Conservation (phyloP, 2,888 invertebrate genomes). For the Polydrusus tereticollis region DNA sequence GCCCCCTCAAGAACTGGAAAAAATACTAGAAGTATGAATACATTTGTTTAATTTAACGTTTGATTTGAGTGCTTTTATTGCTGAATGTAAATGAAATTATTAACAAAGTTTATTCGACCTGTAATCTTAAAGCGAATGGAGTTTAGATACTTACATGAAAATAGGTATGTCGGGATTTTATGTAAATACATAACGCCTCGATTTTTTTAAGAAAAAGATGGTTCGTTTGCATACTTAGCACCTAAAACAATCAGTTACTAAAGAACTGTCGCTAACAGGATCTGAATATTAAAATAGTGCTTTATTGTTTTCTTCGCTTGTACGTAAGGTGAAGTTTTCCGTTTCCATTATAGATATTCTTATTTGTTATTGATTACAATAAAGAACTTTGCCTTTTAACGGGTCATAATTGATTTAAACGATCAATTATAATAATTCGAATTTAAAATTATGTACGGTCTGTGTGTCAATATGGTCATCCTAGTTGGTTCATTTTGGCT, state of each 20-base stretch:
- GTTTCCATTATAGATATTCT: constrained; percentile 15
- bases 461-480: constrained; percentile 27
- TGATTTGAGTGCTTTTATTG: too few species aligned
- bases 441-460: constrained; percentile 32
- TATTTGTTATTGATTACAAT: constrained; percentile 29
- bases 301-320: constrained; percentile 31
- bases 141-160: too few species aligned
- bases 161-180: too few species aligned
- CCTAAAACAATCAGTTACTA: constrained; percentile 16
- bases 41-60: too few species aligned
- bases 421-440: constrained; percentile 26
- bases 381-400: constrained; percentile 19
- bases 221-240: constrained; percentile 18
- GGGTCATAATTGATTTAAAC: constrained; percentile 27
- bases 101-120: too few species aligned
- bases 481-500: neutral
- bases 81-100: too few species aligned
- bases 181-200: neutral
- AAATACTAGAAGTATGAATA: too few species aligned
- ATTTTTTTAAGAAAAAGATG: constrained; percentile 1
- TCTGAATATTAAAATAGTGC: constrained; percentile 37
- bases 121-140: too few species aligned
- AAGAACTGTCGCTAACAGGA: constrained; percentile 24
- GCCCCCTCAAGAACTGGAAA: too few species aligned
- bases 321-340: constrained; percentile 24